These are phyloP conservation scores for Platalea minor DNA, from an alignment of 2,797 vertebrate genomes.

Conservation along the genomic window DNA sequence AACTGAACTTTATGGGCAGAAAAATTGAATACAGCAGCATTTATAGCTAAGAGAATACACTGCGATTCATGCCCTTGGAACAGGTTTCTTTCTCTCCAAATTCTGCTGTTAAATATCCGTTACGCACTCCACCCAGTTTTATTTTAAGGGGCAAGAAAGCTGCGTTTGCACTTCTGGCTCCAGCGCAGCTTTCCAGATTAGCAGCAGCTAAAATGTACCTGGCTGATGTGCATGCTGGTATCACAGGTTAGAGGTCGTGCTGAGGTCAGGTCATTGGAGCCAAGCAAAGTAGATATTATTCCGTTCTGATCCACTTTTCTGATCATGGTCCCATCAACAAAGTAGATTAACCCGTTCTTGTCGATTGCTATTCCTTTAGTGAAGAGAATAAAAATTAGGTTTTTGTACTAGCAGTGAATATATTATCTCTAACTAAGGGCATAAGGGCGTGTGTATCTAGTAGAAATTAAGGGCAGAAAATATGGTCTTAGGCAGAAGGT, in stretches of 20 bases:
- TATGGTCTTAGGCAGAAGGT: background rate
- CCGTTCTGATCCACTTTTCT: slow-evolving; percentile 96
- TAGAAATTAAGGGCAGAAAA: background rate
- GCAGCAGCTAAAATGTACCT: slow-evolving; percentile 78
- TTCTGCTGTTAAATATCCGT: background rate
- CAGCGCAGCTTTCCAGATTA: background rate
- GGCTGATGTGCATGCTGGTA: slow-evolving; percentile 95
- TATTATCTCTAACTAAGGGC: background rate
- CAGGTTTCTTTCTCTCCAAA: background rate
- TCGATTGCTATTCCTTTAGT: slow-evolving; percentile 89
- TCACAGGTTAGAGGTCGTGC: slow-evolving; percentile 94
- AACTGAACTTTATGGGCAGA: slow-evolving; percentile 50
- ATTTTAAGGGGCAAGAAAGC: background rate
- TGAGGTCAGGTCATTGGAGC: slow-evolving; percentile 95
- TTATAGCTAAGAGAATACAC: slow-evolving; percentile 8
- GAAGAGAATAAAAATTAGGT: slow-evolving; percentile 3
- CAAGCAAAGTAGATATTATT: slow-evolving; percentile 94
- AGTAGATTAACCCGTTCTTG: slow-evolving; percentile 96
- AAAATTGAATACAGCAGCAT: slow-evolving; percentile 32
- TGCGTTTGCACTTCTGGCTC: background rate
- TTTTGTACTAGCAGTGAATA: background rate
- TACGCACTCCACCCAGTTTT: background rate
- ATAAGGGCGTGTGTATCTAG: background rate
- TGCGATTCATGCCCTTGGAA: background rate
- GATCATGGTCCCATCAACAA: slow-evolving; percentile 97